A percentile compares a stretch with the other conserved stretches of the same genome.
Conservation (phyloP, 2,888 invertebrate genomes). For the Brachynemurus nebulosus region DNA sequence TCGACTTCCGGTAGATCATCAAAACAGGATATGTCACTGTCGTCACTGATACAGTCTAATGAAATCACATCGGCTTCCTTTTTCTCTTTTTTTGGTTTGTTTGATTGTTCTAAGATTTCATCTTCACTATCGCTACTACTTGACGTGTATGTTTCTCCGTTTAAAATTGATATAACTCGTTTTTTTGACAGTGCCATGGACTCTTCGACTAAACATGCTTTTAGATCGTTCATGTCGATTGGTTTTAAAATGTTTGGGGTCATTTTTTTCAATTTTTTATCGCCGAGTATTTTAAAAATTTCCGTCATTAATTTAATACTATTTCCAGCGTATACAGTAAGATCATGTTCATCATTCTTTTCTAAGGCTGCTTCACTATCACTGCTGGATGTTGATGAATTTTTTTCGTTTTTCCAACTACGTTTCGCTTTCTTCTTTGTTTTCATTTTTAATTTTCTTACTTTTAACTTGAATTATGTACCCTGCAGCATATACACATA, state of each 20-base stretch:
- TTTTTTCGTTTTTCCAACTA: slow-evolving; percentile 9
- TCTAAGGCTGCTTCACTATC: slow-evolving; percentile 16
- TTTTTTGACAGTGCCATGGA: slow-evolving; percentile 31
- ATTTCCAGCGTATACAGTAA: slow-evolving; percentile 28
- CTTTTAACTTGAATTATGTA: no score
- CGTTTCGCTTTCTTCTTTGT: slow-evolving; percentile 8
- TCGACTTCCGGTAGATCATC: slow-evolving; percentile 2
- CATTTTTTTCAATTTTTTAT: slow-evolving; percentile 30
- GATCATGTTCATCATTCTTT: slow-evolving; percentile 28
- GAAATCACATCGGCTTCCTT: slow-evolving; percentile 8
- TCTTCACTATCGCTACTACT: slow-evolving; percentile 5
- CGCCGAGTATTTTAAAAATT: slow-evolving; percentile 29
- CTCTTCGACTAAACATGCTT: slow-evolving; percentile 32
- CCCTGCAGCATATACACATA: no score
- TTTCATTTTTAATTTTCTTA: slow-evolving; percentile 2
- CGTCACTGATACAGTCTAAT: slow-evolving; percentile 8
- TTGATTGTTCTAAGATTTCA: neutral
- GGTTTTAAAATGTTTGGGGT: slow-evolving; percentile 24
- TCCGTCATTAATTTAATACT: slow-evolving; percentile 31
- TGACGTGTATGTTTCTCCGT: slow-evolving; percentile 23
- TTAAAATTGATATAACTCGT: slow-evolving; percentile 28
- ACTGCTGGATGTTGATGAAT: slow-evolving; percentile 18
- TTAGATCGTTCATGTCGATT: slow-evolving; percentile 26
- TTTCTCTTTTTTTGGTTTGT: neutral
- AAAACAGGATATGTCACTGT: slow-evolving; percentile 8